A percentile compares a stretch with the other conserved stretches of the same genome.
phyloP scores from a whole-genome alignment of 1,140 invertebrate species.

The Hesperophylax magnus region DNA sequence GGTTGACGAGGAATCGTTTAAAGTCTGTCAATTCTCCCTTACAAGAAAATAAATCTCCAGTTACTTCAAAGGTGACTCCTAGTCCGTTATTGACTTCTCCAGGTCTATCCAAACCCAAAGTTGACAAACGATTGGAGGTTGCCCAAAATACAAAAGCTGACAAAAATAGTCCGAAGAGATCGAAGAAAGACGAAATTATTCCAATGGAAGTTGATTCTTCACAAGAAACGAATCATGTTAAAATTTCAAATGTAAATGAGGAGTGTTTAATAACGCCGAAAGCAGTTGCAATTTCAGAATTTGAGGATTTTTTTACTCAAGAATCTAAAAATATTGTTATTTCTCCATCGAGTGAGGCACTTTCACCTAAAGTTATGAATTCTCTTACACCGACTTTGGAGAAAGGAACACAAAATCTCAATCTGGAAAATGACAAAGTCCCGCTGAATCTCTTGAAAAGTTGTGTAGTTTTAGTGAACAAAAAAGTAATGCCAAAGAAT shows the following conservation, averaged over 20 bases:
- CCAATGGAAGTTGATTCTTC: too few relatives aligned
- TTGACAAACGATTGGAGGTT: too few relatives aligned
- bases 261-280: background rate
- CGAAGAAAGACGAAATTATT: too few relatives aligned
- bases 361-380: background rate
- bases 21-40: constrained; percentile 18
- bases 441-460: constrained; percentile 22
- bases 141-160: too few relatives aligned
- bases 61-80: too few relatives aligned
- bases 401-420: background rate
- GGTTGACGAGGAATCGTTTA: constrained; percentile 25
- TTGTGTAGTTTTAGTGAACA: constrained; percentile 39
- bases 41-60: constrained; percentile 29
- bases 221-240: too few relatives aligned
- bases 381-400: background rate
- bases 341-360: background rate
- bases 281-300: background rate
- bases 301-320: background rate
- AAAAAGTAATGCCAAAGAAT: constrained; percentile 37
- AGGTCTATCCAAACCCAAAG: too few relatives aligned
- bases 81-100: too few relatives aligned
- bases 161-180: too few relatives aligned
- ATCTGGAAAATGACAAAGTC: background rate
- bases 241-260: too few relatives aligned
- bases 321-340: background rate